Base-by-base conservation (phyloP, 2,888 invertebrate genomes). In the Lasius fuliginosus region DNA sequence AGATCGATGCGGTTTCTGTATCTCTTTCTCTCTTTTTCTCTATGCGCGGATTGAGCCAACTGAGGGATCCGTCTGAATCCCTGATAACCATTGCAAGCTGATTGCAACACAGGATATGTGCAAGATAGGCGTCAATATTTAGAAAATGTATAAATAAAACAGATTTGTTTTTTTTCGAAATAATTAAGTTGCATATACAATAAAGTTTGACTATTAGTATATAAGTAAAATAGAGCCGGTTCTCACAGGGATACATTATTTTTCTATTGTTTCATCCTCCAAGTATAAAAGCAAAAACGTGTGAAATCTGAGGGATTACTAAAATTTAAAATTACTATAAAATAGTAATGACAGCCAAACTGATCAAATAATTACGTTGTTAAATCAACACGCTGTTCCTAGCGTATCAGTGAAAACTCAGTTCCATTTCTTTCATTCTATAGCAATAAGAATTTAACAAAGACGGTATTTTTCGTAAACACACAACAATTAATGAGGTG, bases 1-100 rank as follows among this genome's bases (percentile, higher is more conserved):
- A 90, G 90, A 88, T 91, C 91, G 79, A 90, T 91, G 87, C 62
- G 83, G 74, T 85, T 56, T 30, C 30, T 1, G 1, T 40, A 3
- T n/a, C 8, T 58, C 40, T 42, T 42, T 79, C 42, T 60, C 6
- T 58, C 56, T 58, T 15, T 73, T 58, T 83, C 71, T 84, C 33
- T 82, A 49, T 73, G 33, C 42, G 68, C 83, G 68, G 75, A 64
- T 82, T 75, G 85, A 85, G 85, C 81, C 84, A 81, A 73, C 68
- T 42, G 42, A 64, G 62, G 79, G 74, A 71, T 75, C 71, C 56
- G 73, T 60, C 74, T 64, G 84, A 58, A 74, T 79, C 42, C 46
- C 23, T 79, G 23, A n/a, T 53, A 53, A n/a, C 23, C 18, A 42
- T 27, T 46, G 33, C 58, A 33, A 60, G 33, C 12, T 58, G n/a